phyloP scores from a whole-genome alignment of 2,888 invertebrate genomes.

The Latrodectus hesperus region DNA sequence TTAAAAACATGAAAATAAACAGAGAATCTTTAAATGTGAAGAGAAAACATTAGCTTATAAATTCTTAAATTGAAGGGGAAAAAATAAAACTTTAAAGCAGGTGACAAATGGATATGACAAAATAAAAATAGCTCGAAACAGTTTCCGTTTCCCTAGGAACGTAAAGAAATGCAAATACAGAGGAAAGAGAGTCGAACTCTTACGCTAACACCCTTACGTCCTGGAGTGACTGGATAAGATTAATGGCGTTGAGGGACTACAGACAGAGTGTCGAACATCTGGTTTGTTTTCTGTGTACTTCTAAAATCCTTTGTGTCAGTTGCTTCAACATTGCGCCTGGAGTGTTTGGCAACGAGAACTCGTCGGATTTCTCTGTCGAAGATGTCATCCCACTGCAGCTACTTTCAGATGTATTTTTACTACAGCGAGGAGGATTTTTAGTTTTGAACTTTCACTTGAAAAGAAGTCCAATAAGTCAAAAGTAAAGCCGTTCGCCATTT shows the following conservation, averaged over 20 bases:
- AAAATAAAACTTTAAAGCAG: background rate
- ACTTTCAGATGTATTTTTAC: too few relatives aligned
- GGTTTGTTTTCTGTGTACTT: conserved; percentile 17
- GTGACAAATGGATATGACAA: background rate
- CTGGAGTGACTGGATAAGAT: background rate
- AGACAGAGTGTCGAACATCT: conserved; percentile 38
- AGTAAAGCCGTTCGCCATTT: too few relatives aligned
- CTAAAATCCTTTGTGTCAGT: conserved; percentile 25
- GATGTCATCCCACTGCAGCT: background rate
- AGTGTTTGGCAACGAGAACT: conserved; percentile 25
- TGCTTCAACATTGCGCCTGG: background rate
- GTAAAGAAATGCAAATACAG: background rate
- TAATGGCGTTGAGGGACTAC: conserved; percentile 6
- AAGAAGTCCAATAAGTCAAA: too few relatives aligned
- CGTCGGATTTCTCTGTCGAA: conserved; percentile 5
- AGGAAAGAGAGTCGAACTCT: background rate
- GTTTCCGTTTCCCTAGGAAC: background rate
- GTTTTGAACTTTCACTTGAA: too few relatives aligned
- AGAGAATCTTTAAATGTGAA: too few relatives aligned
- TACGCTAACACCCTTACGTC: background rate
- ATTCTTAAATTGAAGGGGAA: too few relatives aligned
- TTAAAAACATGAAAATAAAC: too few relatives aligned
- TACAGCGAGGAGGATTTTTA: too few relatives aligned
- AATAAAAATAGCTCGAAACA: background rate
- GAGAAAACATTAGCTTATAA: too few relatives aligned